Conservation (phyloP, 2,113 vertebrate species). For the Turdus rufiventris region DNA sequence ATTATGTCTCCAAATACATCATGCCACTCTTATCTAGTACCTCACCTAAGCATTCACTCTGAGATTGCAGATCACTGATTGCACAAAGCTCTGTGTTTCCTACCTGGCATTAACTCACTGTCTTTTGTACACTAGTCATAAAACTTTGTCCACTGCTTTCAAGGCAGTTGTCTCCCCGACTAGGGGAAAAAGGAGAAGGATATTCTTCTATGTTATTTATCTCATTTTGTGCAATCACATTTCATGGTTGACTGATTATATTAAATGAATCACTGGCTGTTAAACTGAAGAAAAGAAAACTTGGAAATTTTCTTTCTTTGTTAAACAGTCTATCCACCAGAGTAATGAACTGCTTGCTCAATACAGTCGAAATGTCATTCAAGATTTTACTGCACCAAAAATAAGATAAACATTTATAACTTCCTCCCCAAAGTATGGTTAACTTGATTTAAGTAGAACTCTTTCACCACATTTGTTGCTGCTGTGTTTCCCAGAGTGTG, state of each 20-base stretch:
- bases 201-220: not conserved
- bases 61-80: not conserved
- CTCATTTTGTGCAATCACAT: not conserved
- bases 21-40: not conserved
- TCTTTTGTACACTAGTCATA: not conserved
- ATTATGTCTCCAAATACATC: not conserved
- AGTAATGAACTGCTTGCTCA: not conserved
- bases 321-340: not conserved
- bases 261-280: not conserved
- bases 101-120: not conserved
- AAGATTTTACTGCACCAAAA: not conserved
- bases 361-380: slow-evolving; percentile 1
- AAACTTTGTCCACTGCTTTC: not conserved
- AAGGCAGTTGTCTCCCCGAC: not conserved
- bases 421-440: not conserved
- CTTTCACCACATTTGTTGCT: not conserved
- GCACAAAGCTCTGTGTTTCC: not conserved
- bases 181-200: not conserved
- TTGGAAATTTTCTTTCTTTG: not conserved
- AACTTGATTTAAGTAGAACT: not conserved
- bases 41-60: not conserved
- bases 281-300: not conserved
- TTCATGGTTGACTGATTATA: not conserved
- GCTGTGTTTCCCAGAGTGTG: not conserved
- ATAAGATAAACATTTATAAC: not conserved